Conservation (phyloP, 2,888 invertebrate species). For the Chorisops tibialis region DNA sequence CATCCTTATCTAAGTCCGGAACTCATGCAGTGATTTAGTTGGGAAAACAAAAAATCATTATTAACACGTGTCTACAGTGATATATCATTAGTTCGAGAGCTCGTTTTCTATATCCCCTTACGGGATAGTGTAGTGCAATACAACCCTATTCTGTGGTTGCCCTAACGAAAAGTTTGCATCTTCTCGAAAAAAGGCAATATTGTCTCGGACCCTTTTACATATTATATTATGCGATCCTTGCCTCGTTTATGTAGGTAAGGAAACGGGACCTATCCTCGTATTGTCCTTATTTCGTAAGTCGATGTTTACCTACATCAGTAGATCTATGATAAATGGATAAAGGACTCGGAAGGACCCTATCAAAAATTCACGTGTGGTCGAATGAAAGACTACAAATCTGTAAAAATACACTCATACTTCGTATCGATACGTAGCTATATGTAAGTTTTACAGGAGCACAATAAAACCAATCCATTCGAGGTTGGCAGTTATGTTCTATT, state of each 20-base stretch:
- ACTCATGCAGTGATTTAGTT: slow-evolving; percentile 21
- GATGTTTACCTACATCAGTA: slow-evolving; percentile 27
- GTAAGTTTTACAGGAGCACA: too few relatives aligned
- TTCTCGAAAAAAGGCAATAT: slow-evolving; percentile 7
- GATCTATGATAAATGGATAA: slow-evolving; percentile 33
- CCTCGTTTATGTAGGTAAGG: background rate
- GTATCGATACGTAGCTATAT: too few relatives aligned
- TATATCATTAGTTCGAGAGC: slow-evolving; percentile 28
- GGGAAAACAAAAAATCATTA: slow-evolving; percentile 29
- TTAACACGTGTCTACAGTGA: slow-evolving; percentile 32
- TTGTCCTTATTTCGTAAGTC: slow-evolving; percentile 28
- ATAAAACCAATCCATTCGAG: too few relatives aligned
- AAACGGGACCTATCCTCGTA: slow-evolving; percentile 9
- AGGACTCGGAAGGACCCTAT: slow-evolving; percentile 25
- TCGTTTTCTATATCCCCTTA: slow-evolving; percentile 11
- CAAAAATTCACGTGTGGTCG: slow-evolving; percentile 25
- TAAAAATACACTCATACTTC: background rate
- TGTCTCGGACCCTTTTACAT: slow-evolving; percentile 8
- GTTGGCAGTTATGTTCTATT: too few relatives aligned
- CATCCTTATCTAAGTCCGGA: background rate
- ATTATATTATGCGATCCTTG: background rate
- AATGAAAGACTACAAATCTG: slow-evolving; percentile 8
- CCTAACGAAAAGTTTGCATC: slow-evolving; percentile 8
- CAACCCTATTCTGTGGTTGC: slow-evolving; percentile 13
- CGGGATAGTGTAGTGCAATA: slow-evolving; percentile 18